Base-by-base conservation (phyloP, 2,797 vertebrate species). In the Lithobates pipiens region DNA sequence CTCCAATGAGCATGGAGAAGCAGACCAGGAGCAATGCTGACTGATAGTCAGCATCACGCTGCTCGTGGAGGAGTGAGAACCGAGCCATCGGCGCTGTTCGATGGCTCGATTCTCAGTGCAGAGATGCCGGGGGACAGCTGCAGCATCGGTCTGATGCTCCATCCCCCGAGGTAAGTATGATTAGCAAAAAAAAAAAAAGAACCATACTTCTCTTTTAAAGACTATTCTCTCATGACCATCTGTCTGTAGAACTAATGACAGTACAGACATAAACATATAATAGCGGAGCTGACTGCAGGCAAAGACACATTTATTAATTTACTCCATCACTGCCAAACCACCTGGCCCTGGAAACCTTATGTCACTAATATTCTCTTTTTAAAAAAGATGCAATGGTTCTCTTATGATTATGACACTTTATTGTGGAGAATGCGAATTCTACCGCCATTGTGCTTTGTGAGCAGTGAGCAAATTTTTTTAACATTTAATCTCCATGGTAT, bases 301-400 rank as follows among this genome's bases (percentile, higher is more conserved):
- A 68, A 73, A 78, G 85, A 71, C 85, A 78, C 80, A 83, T 68
- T 86, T 86, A 86, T 86, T 86, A 86, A 86, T 83, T 86, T 79
- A 79, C 75, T 86, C 75, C 57, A 83, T 86, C 75, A 83, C 61
- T 86, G 80, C 76, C 80, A 86, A 61, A 74, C 85, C 80, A 86
- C 80, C 80, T 83, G 74, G 85, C 72, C 85, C 80, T 82, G 85
- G 54, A 73, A 86, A 76, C 78, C 84, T 85, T 76, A 85, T 85
- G 84, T 61, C 84, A 76, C 72, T 7, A 63, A 76, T 72, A 21
- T 75, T 85, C 57, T 75, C 70, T 18, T 23, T 68, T 23, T 21
- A 73, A 85, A 42, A 42, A 29, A 75, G 34, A 72, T 80, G 21
- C 50, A 78, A 80, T 85, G 27, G 29, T 39, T 79, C 25, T 54